Base-by-base conservation (phyloP, 2,797 vertebrate species). In the Scarus forsteni region DNA sequence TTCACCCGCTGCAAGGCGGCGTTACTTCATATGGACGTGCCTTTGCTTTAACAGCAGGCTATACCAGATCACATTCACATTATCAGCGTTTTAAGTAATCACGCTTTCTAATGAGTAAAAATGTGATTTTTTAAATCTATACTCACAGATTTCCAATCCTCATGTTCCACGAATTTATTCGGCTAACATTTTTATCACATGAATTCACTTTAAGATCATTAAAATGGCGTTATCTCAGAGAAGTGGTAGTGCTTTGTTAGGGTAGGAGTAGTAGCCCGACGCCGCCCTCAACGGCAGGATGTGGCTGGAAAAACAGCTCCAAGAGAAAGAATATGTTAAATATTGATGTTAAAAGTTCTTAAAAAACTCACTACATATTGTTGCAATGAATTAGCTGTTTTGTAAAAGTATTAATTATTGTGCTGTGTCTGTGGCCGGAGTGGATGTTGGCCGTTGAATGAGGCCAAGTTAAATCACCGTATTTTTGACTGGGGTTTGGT, bases 121-220 rank as follows among this genome's bases (percentile, higher is more conserved):
- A 2, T 2, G 9, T 7, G 1, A 1, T 48, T 8, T 48, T 8
- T 9, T 0, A 0, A 34, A 3, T 1, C 1, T 0, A 6, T 3
- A 8, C 1, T 11, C 1, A 4, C 3, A 8, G 5, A 0, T 14
- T 0, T 1, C 1, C 0, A 1, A 14, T 3, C 0, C 0, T 0
- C 0, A 1, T 3, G 16, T 2, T 27, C 15, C 13, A 1, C 1
- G 0, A 6, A 12, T 43, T 0, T 40, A 27, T 74, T 75, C 78
- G 80, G 75, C 54, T 2, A 6, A 5, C 0, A 43, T 8, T 1
- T 36, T 1, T n/a, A 10, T 10, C 2, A 3, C 11, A n/a, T 60
- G 10, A 18, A 9, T 1, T 0, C 1, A 6, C 4, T n/a, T 18
- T 2, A 6, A 3, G n/a, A 8, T 7, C 1, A 1, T 1, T 10